These are phyloP conservation scores for Aphelenchoides besseyi DNA, from an alignment of 1,140 invertebrate species.

Conservation along the genomic window DNA sequence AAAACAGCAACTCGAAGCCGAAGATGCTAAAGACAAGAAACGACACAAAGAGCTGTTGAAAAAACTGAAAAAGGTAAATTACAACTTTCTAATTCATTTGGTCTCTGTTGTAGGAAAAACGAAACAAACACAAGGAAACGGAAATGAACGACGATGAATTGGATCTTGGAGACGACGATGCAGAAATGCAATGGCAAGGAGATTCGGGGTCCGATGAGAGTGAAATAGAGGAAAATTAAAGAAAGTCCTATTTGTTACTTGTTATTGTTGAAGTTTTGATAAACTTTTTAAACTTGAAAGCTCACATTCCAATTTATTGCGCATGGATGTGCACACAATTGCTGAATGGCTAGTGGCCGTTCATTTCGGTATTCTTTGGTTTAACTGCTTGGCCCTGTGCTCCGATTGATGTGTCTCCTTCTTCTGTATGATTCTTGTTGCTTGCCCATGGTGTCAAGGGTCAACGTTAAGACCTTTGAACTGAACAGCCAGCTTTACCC, in stretches of 20 bases:
- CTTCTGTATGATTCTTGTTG: too few species aligned
- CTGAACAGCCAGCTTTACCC: too few species aligned
- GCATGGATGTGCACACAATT: too few species aligned
- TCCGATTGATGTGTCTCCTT: too few species aligned
- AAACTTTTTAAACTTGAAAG: too few species aligned
- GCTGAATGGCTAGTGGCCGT: too few species aligned
- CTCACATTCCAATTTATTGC: too few species aligned
- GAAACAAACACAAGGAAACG: constrained; percentile 24
- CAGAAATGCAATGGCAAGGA: constrained; percentile 17
- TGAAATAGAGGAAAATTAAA: constrained; percentile 24
- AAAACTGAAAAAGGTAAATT: constrained; percentile 28
- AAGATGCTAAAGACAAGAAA: constrained; percentile 31
- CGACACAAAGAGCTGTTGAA: constrained; percentile 21
- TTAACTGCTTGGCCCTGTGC: too few species aligned
- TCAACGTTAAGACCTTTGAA: too few species aligned
- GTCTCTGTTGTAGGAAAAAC: constrained; percentile 18
- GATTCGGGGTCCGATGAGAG: constrained; percentile 9
- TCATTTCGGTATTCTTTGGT: too few species aligned
- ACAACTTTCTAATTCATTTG: constrained; percentile 11
- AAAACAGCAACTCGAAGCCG: constrained; percentile 20
- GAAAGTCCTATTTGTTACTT: constrained; percentile 5
- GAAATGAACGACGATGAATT: constrained; percentile 30
- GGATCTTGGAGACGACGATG: constrained; percentile 28
- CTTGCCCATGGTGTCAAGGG: too few species aligned
- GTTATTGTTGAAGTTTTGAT: too few species aligned